phyloP scores from a whole-genome alignment of 2,888 invertebrate genomes.

The Frankliniella fusca region DNA sequence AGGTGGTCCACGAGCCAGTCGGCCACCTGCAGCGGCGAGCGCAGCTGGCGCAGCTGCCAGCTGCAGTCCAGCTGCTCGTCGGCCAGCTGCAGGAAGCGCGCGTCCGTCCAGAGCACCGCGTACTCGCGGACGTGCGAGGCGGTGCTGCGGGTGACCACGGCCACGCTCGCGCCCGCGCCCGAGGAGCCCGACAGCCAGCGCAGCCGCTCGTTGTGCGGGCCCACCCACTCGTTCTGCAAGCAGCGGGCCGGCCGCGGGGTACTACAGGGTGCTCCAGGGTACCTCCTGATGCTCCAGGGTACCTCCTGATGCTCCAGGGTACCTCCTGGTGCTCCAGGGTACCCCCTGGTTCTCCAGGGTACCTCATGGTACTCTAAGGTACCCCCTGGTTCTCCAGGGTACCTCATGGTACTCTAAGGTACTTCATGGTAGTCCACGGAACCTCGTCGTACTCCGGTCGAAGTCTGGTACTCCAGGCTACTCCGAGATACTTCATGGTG shows the following conservation, averaged over 20 bases:
- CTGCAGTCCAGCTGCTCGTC: slow-evolving; percentile 77
- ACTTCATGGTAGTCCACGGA: background rate
- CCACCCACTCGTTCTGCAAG: slow-evolving; percentile 70
- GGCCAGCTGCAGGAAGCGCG: slow-evolving; percentile 82
- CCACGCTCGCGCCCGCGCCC: slow-evolving; percentile 65
- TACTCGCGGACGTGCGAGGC: slow-evolving; percentile 50
- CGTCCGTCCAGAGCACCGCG: slow-evolving; percentile 77
- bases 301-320: background rate
- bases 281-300: background rate
- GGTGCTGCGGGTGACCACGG: slow-evolving; percentile 60
- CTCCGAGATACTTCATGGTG: too few species aligned
- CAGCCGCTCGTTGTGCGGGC: slow-evolving; percentile 68
- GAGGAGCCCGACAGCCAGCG: slow-evolving; percentile 78
- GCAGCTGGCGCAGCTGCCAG: slow-evolving; percentile 55
- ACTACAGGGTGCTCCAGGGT: too few species aligned
- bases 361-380: too few species aligned
- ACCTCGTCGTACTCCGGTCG: too few species aligned
- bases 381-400: too few species aligned
- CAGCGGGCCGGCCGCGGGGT: slow-evolving; percentile 29
- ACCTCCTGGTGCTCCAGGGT: too few species aligned
- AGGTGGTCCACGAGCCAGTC: slow-evolving; percentile 61
- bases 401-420: background rate
- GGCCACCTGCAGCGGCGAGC: slow-evolving; percentile 30
- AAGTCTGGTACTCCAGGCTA: too few species aligned
- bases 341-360: too few species aligned